A percentile compares a stretch with the other conserved stretches of the same genome.
Conservation (phyloP, 2,797 vertebrate species). For the Hippoglossus hippoglossus region DNA sequence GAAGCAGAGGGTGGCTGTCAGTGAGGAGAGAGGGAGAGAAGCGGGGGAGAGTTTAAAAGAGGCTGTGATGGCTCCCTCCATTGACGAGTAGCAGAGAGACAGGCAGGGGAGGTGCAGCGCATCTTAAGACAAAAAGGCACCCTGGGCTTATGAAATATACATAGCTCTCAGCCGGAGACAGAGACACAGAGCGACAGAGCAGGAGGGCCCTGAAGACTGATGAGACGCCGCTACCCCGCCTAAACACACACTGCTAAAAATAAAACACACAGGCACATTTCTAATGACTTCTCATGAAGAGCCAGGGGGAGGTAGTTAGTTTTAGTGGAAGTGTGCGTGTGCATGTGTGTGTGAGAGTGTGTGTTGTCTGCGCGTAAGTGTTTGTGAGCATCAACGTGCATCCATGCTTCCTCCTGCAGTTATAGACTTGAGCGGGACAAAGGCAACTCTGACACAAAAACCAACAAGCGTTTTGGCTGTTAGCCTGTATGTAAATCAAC, state of each 20-base stretch:
- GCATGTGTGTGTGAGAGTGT: slow-evolving; percentile 11
- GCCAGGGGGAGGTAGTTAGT: slow-evolving; percentile 36
- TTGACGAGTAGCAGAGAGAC: slow-evolving; percentile 74
- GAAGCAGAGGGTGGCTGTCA: slow-evolving; percentile 76
- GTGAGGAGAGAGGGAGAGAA: slow-evolving; percentile 45
- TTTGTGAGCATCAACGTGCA: slow-evolving; percentile 34
- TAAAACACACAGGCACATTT: slow-evolving; percentile 68
- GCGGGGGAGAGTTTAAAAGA: slow-evolving; percentile 65
- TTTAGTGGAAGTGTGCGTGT: background rate
- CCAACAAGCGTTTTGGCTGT: slow-evolving; percentile 45
- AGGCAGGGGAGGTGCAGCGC: slow-evolving; percentile 67
- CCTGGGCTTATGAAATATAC: slow-evolving; percentile 84
- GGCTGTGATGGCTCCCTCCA: slow-evolving; percentile 72
- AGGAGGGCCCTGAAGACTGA: slow-evolving; percentile 76
- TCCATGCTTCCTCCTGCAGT: slow-evolving; percentile 38
- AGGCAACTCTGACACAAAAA: slow-evolving; percentile 35
- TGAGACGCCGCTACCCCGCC: slow-evolving; percentile 60
- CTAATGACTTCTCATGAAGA: slow-evolving; percentile 72
- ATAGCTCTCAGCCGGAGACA: slow-evolving; percentile 79
- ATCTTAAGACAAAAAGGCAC: slow-evolving; percentile 81
- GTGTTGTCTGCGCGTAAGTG: slow-evolving; percentile 21
- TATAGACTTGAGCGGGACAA: slow-evolving; percentile 35
- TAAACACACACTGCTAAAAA: slow-evolving; percentile 76
- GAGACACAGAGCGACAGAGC: slow-evolving; percentile 71
- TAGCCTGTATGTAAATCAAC: slow-evolving; percentile 61